A percentile compares a stretch with the other conserved stretches of the same genome.
These are phyloP conservation scores for Tinea pellionella DNA, from an alignment of 2,888 invertebrate genomes.

Conservation along the genomic window DNA sequence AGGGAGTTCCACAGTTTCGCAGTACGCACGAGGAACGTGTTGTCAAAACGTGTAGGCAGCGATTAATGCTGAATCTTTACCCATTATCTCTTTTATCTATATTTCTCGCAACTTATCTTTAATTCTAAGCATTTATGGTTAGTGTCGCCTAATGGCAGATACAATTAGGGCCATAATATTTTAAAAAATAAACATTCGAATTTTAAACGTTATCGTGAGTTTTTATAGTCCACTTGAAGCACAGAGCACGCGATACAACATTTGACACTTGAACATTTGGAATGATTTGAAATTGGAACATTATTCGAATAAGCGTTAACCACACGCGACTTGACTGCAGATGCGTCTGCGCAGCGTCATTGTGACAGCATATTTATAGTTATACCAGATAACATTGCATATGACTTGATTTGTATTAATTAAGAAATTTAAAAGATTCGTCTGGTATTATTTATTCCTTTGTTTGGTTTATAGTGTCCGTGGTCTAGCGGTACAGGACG, in stretches of 20 bases:
- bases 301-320: conserved; percentile 15
- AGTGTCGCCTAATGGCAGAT: background rate
- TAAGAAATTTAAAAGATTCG: no score
- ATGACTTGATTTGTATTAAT: no score
- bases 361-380: background rate
- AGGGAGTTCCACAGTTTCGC: no score
- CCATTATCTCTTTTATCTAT: background rate
- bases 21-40: no score
- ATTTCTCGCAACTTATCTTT: background rate
- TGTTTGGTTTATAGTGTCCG: no score
- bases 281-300: conserved; percentile 13
- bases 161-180: no score
- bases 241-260: background rate
- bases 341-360: conserved; percentile 17
- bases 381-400: background rate
- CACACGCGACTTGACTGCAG: conserved; percentile 16
- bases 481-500: no score
- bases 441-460: no score
- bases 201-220: background rate
- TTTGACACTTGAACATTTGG: conserved; percentile 18
- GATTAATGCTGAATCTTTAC: no score
- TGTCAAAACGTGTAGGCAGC: no score
- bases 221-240: conserved; percentile 10
- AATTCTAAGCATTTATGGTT: background rate
- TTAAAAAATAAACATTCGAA: background rate